A percentile compares a stretch with the other conserved stretches of the same genome.
Evolutionary conservation across 2,888 invertebrate genomes (phyloP).

Genomic region (Ecdyonurus torrentis): DNA sequence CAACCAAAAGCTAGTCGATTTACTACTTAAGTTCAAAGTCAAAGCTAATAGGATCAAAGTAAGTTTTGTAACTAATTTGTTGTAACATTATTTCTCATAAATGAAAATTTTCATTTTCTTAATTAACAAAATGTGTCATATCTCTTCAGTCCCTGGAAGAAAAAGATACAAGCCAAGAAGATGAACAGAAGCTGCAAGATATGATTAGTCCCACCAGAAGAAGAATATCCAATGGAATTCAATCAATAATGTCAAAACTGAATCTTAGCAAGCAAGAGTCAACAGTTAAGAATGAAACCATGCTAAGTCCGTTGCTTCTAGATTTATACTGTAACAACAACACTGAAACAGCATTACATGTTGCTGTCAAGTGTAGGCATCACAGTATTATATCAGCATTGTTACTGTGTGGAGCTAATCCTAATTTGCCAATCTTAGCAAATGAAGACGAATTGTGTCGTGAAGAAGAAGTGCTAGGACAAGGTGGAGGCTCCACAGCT

Average conservation of each 20-base stretch:
- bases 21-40: slow-evolving; percentile 53
- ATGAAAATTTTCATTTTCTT: no score
- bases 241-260: slow-evolving; percentile 69
- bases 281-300: slow-evolving; percentile 22
- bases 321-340: slow-evolving; percentile 59
- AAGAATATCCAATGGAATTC: slow-evolving; percentile 73
- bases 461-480: neutral
- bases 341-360: slow-evolving; percentile 68
- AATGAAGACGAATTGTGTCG: neutral
- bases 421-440: slow-evolving; percentile 40
- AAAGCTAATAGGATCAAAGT: slow-evolving; percentile 33
- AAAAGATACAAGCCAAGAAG: neutral
- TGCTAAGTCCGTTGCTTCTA: slow-evolving; percentile 50
- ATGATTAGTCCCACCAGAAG: slow-evolving; percentile 41
- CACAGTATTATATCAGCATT: slow-evolving; percentile 50
- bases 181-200: slow-evolving; percentile 11
- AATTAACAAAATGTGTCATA: neutral
- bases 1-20: slow-evolving; percentile 58
- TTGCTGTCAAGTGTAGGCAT: slow-evolving; percentile 60
- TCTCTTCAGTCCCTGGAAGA: neutral
- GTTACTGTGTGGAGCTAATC: slow-evolving; percentile 61
- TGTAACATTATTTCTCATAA: no score
- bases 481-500: slow-evolving; percentile 31
- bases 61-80: slow-evolving; percentile 3
- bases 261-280: slow-evolving; percentile 39